These are phyloP conservation scores for Carcinoscorpius rotundicauda DNA, from an alignment of 1,140 invertebrate species.

Conservation along the genomic window DNA sequence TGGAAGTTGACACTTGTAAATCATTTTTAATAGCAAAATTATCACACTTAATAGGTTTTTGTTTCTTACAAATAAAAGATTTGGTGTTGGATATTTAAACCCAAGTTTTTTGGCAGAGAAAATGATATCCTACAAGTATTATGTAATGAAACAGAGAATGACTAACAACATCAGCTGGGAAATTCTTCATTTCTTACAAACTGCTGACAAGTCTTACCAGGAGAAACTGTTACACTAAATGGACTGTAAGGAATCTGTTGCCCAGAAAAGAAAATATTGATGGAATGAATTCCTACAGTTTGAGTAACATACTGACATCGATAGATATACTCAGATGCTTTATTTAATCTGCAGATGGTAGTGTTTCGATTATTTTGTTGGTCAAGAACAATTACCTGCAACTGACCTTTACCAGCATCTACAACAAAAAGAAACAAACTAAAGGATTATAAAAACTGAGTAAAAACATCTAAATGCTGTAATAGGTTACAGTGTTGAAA, in stretches of 20 bases:
- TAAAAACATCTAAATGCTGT: constrained; percentile 15
- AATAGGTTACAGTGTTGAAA: neutral
- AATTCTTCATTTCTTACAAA: too few relatives aligned
- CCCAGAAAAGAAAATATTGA: constrained; percentile 80
- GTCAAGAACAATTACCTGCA: constrained; percentile 73
- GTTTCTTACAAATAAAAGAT: too few relatives aligned
- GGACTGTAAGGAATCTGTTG: constrained; percentile 74
- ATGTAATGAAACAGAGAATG: too few relatives aligned
- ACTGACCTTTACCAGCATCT: constrained; percentile 69
- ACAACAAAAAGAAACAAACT: too few relatives aligned
- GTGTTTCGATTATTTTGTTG: constrained; percentile 63
- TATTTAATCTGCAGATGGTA: constrained; percentile 59
- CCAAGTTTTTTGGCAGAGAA: too few relatives aligned
- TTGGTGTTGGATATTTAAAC: too few relatives aligned
- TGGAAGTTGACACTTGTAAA: too few relatives aligned
- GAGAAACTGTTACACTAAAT: constrained; percentile 58
- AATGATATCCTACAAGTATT: too few relatives aligned
- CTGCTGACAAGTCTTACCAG: constrained; percentile 31
- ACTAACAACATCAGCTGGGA: too few relatives aligned
- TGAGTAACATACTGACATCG: constrained; percentile 68
- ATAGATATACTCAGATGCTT: constrained; percentile 57
- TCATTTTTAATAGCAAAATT: too few relatives aligned
- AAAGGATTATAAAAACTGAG: too few relatives aligned
- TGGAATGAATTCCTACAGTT: constrained; percentile 62
- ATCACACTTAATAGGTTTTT: too few relatives aligned